phyloP scores from a whole-genome alignment of 2,113 vertebrate genomes.

The Corapipo altera region DNA sequence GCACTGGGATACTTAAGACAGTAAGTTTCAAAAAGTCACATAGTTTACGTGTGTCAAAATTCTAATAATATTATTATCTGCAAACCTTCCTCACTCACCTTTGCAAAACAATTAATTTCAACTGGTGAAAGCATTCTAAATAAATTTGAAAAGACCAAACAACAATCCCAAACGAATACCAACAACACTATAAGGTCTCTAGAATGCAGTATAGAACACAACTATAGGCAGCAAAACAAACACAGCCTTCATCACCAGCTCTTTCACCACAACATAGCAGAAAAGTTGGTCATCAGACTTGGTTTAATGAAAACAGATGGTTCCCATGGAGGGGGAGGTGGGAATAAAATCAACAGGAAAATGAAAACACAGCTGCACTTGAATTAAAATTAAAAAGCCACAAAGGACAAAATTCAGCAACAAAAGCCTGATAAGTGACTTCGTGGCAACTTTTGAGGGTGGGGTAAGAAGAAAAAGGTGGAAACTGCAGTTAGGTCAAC shows the following conservation, averaged over 20 bases:
- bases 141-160: background rate
- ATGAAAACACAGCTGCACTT: constrained; percentile 59
- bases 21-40: background rate
- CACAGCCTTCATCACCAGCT: background rate
- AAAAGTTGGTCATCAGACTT: constrained; percentile 27
- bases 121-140: background rate
- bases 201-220: background rate
- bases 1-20: background rate
- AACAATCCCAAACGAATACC: background rate
- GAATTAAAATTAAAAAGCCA: constrained; percentile 39
- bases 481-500: background rate
- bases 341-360: background rate
- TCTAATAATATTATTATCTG: background rate
- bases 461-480: background rate
- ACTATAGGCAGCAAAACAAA: background rate
- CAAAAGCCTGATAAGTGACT: constrained; percentile 23
- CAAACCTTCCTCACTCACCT: background rate
- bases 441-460: constrained; percentile 8
- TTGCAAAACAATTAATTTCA: background rate
- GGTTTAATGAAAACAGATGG: constrained; percentile 36
- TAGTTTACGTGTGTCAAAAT: background rate
- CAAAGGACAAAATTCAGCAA: constrained; percentile 20
- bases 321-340: background rate
- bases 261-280: constrained; percentile 55
- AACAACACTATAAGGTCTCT: background rate